Base-by-base conservation (phyloP, 2,797 vertebrate genomes). In the Phrynocephalus guinanensis region DNA sequence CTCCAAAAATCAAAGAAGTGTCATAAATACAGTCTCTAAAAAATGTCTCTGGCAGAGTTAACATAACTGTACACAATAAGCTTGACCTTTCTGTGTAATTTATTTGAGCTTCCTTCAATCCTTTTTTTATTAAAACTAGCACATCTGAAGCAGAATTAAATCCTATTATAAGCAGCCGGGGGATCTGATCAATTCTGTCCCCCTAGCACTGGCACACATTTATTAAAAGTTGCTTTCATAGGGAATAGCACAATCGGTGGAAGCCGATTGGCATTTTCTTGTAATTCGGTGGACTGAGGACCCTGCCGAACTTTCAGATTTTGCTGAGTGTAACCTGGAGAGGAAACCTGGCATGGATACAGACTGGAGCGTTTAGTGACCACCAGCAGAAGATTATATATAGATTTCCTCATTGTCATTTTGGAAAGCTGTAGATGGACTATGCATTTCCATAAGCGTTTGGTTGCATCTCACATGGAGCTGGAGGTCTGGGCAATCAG, bases 61-160 rank as follows among this genome's bases (percentile, higher is more conserved):
- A 97, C 96, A 93, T 95, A 96, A 96, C 95, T 92, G 95, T 96
- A 97, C 96, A 95, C 95, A 96, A 96, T 97, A 96, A 96, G 94
- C 93, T 94, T 97, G 97, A 97, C 97, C 96, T 97, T 97, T 97
- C 95, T 91, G 85, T 96, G 96, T 97, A 97, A 97, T 97, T 97
- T 97, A 97, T 97, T 96, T 96, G 96, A 89, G 93, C 96, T 96
- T 97, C 96, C 91, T 93, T 96, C 96, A 96, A 97, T 97, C 96
- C 95, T 96, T 96, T 97, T 60, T 97, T 97, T 97, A 97, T 97
- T 97, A 97, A 97, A 97, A 97, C 95, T 96, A 96, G 96, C 95
- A 97, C 96, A 96, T 96, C 96, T 96, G 95, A 96, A 97, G 96
- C 94, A 97, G 96, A 97, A 97, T 97, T 96, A 96, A 97, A 97